A percentile compares a stretch with the other conserved stretches of the same genome.
phyloP scores from a whole-genome alignment of 1,140 invertebrate species.

The Drosophila kohkoa region DNA sequence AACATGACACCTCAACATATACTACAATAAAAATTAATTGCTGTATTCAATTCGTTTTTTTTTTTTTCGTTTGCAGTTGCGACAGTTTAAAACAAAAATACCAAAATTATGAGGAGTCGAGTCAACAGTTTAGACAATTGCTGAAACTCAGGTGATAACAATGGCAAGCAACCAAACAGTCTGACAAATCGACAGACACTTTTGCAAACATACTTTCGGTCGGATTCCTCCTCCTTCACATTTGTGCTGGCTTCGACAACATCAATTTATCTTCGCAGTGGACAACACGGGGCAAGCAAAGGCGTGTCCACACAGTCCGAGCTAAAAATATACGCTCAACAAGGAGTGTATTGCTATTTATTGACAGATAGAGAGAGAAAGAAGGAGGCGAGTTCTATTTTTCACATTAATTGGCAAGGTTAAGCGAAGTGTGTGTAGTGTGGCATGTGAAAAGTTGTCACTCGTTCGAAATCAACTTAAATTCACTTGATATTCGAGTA shows the following conservation, averaged over 20 bases:
- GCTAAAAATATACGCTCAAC: constrained; percentile 49
- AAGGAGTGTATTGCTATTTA: constrained; percentile 55
- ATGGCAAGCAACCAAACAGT: constrained; percentile 39
- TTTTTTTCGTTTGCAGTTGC: constrained; percentile 40
- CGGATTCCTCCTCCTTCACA: neutral
- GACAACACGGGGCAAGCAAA: constrained; percentile 7
- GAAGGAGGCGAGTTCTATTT: constrained; percentile 48
- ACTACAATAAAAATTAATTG: constrained; percentile 73
- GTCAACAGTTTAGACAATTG: constrained; percentile 61
- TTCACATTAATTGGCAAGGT: constrained; percentile 80
- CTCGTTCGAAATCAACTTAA: constrained; percentile 42
- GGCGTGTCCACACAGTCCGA: constrained; percentile 49
- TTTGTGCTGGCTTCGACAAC: constrained; percentile 51
- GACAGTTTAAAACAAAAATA: constrained; percentile 1
- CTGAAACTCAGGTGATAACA: constrained; percentile 65
- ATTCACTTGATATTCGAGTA: constrained; percentile 52
- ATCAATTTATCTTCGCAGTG: constrained; percentile 72
- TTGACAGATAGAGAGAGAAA: constrained; percentile 28
- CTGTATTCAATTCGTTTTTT: neutral
- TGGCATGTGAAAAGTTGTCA: constrained; percentile 53
- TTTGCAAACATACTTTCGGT: neutral
- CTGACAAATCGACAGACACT: constrained; percentile 11
- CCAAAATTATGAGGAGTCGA: constrained; percentile 65
- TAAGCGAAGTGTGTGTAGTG: constrained; percentile 59
- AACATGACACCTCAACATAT: constrained; percentile 65